Base-by-base conservation (phyloP, 2,797 vertebrate species). In the Mastacembelus armatus region DNA sequence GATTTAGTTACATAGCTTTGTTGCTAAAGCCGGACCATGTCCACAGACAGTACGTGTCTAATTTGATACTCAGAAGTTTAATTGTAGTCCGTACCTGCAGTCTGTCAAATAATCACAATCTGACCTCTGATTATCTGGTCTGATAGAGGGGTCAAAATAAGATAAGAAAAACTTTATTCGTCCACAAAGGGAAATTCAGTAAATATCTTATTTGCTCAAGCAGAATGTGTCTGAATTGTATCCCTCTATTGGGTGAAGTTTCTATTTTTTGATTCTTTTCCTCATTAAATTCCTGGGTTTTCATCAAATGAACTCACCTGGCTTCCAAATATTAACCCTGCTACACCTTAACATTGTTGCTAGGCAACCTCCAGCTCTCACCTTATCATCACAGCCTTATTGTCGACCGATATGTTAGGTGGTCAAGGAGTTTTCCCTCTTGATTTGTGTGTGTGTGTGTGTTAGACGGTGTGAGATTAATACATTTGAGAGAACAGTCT, bases 261-360 rank as follows among this genome's bases (percentile, higher is more conserved):
- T 68, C 10, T 52, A n/a, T 63, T 81, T 63, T 36, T 57, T 8
- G 32, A n/a, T 56, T 35, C 7, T 59, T 73, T 61, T 52, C 51
- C 77, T 77, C 9, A 19, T 88, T 75, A 65, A 73, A 54, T 48
- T 61, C 62, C 71, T 54, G 54, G 45, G 42, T 75, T 86, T 82
- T 88, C 67, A 78, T 88, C 58, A 85, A 75, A 52, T 81, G 60
- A 88, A 84, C 91, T 87, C 86, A 87, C 88, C 84, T 92, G 88
- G 73, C 77, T 89, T 88, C 81, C 77, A 85, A 91, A 88, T 89
- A 92, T 94, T 92, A 94, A 92, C 91, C 87, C 88, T 88, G 83
- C 83, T 89, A 88, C 87, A 91, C 91, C 89, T 92, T 89, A 76
- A 70, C 30, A 81, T 85, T 91, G 93, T 94, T 94, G 92, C 94